Base-by-base conservation (phyloP, 2,113 vertebrate species). In the Stercorarius parasiticus region DNA sequence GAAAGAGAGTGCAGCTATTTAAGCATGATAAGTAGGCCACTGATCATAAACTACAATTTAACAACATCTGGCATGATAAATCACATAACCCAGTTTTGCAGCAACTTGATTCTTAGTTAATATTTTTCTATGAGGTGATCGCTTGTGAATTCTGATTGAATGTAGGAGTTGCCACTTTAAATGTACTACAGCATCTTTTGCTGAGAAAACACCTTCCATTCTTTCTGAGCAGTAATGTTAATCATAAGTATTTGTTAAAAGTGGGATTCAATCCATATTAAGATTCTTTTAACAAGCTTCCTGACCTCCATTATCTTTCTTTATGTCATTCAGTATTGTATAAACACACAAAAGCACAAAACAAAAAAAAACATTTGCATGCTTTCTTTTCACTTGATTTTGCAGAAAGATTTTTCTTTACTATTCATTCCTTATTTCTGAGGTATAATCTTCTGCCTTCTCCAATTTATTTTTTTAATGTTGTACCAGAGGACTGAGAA, bases 11-110 rank as follows among this genome's bases (percentile, higher is more conserved):
- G 43, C n/a, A 92, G 47, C 40, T 92, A 94, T 96, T 96, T 97
- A 87, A 96, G 72, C 53, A 94, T 81, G 90, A 84, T 97, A 92
- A 93, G 77, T 92, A 96, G 80, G 40, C 25, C 86, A 88, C 77
- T 93, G 43, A 66, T 82, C 56, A 93, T 65, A 91, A 97, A 95
- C 66, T 86, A 74, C 36, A 73, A 20, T 65, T 96, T 95, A 92
- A 95, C 59, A 79, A 93, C 72, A 88, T 97, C 56, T 89, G 81
- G 69, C 36, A 95, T 89, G 66, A 93, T 30, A 85, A 96, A 91
- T 91, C 82, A 56, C 52, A 36, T 16, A 56, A 72, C 40, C 38
- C 11, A 83, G 65, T 92, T 97, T 96, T 97, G 62, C 55, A 80
- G 83, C 32, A 94, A 71, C 40, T 66, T 92, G 38, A 85, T 97